phyloP scores from a whole-genome alignment of 2,797 vertebrate genomes.

The Notoglanidium macrostoma region DNA sequence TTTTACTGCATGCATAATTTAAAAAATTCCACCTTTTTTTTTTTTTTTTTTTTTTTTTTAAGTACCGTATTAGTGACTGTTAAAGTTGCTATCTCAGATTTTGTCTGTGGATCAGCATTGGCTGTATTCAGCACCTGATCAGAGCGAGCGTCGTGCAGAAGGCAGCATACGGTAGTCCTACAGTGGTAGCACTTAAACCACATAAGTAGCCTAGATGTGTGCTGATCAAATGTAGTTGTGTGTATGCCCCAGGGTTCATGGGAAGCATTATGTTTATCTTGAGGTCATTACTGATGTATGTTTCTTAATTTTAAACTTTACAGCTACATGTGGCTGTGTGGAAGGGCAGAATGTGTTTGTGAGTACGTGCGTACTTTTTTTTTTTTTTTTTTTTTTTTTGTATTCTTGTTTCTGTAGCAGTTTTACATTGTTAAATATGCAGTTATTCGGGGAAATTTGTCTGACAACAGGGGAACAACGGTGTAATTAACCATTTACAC shows the following conservation, averaged over 20 bases:
- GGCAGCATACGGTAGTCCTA: slow-evolving; percentile 18
- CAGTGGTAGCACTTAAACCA: slow-evolving; percentile 52
- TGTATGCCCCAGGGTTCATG: slow-evolving; percentile 39
- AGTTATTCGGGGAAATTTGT: slow-evolving; percentile 32
- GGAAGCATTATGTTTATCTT: slow-evolving; percentile 34
- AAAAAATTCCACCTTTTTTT: slow-evolving; percentile 39
- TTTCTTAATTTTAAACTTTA: slow-evolving; percentile 37
- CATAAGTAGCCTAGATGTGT: slow-evolving; percentile 47
- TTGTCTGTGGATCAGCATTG: slow-evolving; percentile 19
- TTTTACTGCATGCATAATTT: slow-evolving; percentile 61
- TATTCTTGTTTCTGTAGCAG: slow-evolving; percentile 55
- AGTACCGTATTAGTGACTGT: slow-evolving; percentile 37
- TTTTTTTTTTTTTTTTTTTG: slow-evolving; percentile 6
- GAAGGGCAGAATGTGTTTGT: slow-evolving; percentile 42
- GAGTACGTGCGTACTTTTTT: slow-evolving; percentile 21
- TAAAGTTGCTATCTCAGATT: slow-evolving; percentile 38
- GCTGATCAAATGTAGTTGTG: slow-evolving; percentile 47
- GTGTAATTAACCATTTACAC: slow-evolving; percentile 23
- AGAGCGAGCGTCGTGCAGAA: slow-evolving; percentile 2
- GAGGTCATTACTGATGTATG: slow-evolving; percentile 29
- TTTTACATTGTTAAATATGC: slow-evolving; percentile 52
- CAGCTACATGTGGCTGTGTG: slow-evolving; percentile 26
- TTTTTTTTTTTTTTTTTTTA: slow-evolving; percentile 16
- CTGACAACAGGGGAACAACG: slow-evolving; percentile 34
- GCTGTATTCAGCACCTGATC: slow-evolving; percentile 29